A percentile compares a stretch with the other conserved stretches of the same genome.
These are phyloP conservation scores for Trididemnum nubilum DNA, from an alignment of 23 tunicate genomes.

Conservation along the genomic window DNA sequence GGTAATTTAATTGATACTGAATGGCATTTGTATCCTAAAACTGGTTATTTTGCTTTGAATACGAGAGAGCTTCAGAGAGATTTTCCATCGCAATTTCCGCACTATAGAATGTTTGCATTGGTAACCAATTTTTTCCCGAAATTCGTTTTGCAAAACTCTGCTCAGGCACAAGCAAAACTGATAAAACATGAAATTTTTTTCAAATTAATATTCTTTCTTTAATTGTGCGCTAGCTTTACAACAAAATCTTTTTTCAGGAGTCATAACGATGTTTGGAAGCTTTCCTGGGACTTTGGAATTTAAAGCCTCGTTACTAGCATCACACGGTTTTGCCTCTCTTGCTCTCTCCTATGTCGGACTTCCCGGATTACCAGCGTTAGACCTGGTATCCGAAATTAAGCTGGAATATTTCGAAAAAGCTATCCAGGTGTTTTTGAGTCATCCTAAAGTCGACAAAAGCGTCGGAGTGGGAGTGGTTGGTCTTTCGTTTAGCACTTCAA, in stretches of 20 bases:
- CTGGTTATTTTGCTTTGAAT: too few relatives aligned
- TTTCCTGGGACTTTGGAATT: slow-evolving; percentile 62
- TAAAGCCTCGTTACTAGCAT: slow-evolving; percentile 58
- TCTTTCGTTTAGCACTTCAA: slow-evolving; percentile 29
- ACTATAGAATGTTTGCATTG: too few relatives aligned
- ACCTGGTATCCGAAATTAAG: not conserved
- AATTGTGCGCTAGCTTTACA: too few relatives aligned
- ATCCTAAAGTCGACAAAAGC: slow-evolving; percentile 12
- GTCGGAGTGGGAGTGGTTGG: slow-evolving; percentile 47
- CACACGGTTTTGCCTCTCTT: slow-evolving; percentile 65
- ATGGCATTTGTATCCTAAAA: too few relatives aligned
- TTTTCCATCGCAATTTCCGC: too few relatives aligned
- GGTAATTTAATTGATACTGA: too few relatives aligned
- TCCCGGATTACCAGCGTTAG: slow-evolving; percentile 18
- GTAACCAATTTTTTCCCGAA: too few relatives aligned
- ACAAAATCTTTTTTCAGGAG: slow-evolving; percentile 35
- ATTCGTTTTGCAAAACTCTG: too few relatives aligned
- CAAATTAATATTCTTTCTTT: too few relatives aligned
- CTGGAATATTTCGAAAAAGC: slow-evolving; percentile 64
- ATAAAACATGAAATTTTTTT: too few relatives aligned
- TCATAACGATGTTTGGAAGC: slow-evolving; percentile 60
- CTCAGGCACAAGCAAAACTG: too few relatives aligned
- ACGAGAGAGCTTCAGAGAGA: too few relatives aligned
- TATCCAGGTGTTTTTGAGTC: not conserved
- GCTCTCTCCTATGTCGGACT: slow-evolving; percentile 52